phyloP scores from a whole-genome alignment of 2,888 invertebrate genomes.

The Elgonia sp. region DNA sequence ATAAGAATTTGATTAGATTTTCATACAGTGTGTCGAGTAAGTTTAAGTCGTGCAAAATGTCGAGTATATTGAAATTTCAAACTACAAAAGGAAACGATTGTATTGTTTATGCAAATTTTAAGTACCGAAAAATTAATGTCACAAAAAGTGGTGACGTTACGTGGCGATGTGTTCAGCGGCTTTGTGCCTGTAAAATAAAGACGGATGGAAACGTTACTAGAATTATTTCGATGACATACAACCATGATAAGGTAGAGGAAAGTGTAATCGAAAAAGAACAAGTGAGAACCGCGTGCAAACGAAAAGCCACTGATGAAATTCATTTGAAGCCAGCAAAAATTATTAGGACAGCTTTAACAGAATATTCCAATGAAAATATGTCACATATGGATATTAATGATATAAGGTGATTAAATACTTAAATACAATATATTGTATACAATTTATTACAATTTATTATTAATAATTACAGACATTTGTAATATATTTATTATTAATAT shows the following conservation, averaged over 20 bases:
- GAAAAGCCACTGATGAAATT: neutral
- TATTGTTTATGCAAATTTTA: neutral
- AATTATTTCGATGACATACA: neutral
- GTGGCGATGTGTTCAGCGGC: slow-evolving; percentile 8
- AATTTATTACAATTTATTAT: neutral
- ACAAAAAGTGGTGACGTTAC: slow-evolving; percentile 2
- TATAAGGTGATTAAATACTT: neutral
- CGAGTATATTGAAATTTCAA: neutral
- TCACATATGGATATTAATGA: neutral
- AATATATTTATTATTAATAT: neutral
- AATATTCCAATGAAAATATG: neutral
- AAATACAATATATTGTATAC: neutral
- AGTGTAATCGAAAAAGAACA: neutral
- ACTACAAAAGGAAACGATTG: slow-evolving; percentile 9
- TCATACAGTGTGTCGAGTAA: neutral
- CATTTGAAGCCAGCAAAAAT: neutral
- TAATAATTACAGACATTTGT: neutral
- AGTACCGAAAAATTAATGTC: neutral
- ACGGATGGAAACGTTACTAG: neutral
- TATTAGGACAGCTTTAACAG: slow-evolving; percentile 2
- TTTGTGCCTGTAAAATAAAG: slow-evolving; percentile 3
- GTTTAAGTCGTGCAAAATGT: no score
- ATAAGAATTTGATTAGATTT: neutral
- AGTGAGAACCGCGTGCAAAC: neutral
- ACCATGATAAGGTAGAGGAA: neutral